Base-by-base conservation (phyloP, 1,140 invertebrate species). In the Drosophila pachea region DNA sequence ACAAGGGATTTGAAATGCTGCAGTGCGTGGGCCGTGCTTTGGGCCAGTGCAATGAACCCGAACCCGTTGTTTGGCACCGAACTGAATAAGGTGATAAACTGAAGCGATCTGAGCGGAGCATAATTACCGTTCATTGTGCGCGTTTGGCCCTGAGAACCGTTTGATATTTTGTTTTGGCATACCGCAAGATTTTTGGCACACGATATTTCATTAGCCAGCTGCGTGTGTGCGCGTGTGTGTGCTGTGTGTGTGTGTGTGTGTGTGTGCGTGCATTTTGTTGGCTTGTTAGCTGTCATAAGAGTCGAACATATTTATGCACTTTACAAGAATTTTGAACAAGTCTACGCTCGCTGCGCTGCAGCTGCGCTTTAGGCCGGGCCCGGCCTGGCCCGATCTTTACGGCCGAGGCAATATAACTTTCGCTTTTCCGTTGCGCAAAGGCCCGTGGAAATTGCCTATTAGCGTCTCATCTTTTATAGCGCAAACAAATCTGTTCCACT, bases 1-100 rank as follows among this genome's bases (percentile, higher is more conserved):
- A 84, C 81, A 77, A 86, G 81, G 81, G 81, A 86, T 84, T 84
- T 84, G 76, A 86, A 84, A 84, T 86, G 81, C 81, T 84, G 81
- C 81, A 86, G 59, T 68, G 64, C 64, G 64, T 70, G 61, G 58
- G 66, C 33, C 38, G 16, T 63, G 54, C 52, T 36, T 36, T 32
- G 9, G 29, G 29, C 32, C 16, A 68, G 78, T 83, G 78, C 78
- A 84, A 75, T 83, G 78, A 83, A 83, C 78, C 67, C 59, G 78
- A 83, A 83, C 78, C 67, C 59, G 4, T 11, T n/a, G 54, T 7
- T 48, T 14, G 64, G 49, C 71, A 22, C 22, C 22, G 22, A 22
- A 22, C 49, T 68, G 6, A 33, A 35, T 14, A 12, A 35, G 31
- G 7, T n/a, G 22, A 45, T 16, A 43, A 45, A 45, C 42, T 43